phyloP scores from a whole-genome alignment of 2,113 vertebrate genomes.

The Gavia stellata region DNA sequence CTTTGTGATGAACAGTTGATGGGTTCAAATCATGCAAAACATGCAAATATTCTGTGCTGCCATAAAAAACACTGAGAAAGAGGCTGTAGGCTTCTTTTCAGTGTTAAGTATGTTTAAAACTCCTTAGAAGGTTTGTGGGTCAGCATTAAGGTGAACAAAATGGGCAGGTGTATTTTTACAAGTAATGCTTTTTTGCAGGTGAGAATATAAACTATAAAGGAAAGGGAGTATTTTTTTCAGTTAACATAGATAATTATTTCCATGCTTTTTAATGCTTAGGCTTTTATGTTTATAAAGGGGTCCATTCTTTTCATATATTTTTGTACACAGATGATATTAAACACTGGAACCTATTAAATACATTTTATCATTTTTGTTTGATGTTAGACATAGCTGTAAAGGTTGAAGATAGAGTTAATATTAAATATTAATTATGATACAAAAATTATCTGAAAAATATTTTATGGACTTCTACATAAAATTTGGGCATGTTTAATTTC shows the following conservation, averaged over 20 bases:
- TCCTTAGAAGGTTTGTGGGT: not conserved
- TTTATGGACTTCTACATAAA: not conserved
- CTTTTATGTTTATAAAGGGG: not conserved
- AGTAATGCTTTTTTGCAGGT: not conserved
- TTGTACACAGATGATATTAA: not conserved
- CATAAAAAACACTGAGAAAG: not conserved
- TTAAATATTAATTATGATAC: not conserved
- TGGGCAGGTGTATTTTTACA: not conserved
- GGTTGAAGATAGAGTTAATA: not conserved
- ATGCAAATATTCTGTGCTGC: not conserved
- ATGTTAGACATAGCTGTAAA: not conserved
- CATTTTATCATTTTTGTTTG: not conserved
- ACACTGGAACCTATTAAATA: not conserved
- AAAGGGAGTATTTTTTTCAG: not conserved
- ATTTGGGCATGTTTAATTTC: not conserved
- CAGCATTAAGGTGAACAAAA: not conserved
- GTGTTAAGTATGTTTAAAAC: not conserved
- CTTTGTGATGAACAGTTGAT: not conserved
- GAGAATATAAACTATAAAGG: not conserved
- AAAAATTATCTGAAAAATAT: not conserved
- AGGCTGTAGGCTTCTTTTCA: not conserved
- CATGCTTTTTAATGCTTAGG: not conserved
- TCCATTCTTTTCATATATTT: not conserved
- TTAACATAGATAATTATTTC: not conserved
- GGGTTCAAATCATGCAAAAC: not conserved